These are phyloP conservation scores for Polylopha cassiicola DNA, from an alignment of 2,888 invertebrate species.

Conservation along the genomic window DNA sequence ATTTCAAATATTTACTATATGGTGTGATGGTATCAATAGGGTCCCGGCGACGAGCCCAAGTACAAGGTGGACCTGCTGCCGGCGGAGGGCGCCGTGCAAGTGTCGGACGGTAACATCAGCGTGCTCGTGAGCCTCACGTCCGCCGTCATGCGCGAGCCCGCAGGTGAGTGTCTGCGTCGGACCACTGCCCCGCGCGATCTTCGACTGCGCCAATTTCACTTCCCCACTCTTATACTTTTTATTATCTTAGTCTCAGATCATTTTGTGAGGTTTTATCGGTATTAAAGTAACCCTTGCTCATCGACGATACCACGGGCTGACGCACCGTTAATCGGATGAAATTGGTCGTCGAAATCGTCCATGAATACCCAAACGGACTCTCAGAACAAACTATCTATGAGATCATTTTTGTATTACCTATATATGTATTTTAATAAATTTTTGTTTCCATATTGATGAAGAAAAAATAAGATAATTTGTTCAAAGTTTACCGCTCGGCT, in stretches of 20 bases:
- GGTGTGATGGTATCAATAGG: no score
- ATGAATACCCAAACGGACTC: slow-evolving; percentile 39
- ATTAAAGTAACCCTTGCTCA: no score
- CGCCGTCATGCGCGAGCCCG: slow-evolving; percentile 91
- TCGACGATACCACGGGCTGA: slow-evolving; percentile 10
- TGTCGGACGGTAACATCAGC: slow-evolving; percentile 85
- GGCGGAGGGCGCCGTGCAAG: slow-evolving; percentile 90
- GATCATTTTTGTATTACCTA: slow-evolving; percentile 32
- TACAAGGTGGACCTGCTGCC: slow-evolving; percentile 91
- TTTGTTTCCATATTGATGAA: slow-evolving; percentile 37
- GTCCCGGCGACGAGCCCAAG: slow-evolving; percentile 61
- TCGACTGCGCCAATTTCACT: slow-evolving; percentile 56
- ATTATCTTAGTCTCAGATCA: not conserved
- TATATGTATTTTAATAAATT: slow-evolving; percentile 38
- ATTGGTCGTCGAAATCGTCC: slow-evolving; percentile 65
- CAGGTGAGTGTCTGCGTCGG: slow-evolving; percentile 56
- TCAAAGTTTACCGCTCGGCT: slow-evolving; percentile 62
- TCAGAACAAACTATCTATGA: slow-evolving; percentile 73
- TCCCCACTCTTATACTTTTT: slow-evolving; percentile 9
- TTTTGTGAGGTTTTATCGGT: not conserved
- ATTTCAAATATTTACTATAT: no score
- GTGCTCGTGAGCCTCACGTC: slow-evolving; percentile 95
- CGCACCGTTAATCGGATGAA: slow-evolving; percentile 37
- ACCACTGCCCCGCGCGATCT: slow-evolving; percentile 26
- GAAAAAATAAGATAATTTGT: slow-evolving; percentile 71